phyloP scores from a whole-genome alignment of 2,113 vertebrate species.

The Oceanites oceanicus region DNA sequence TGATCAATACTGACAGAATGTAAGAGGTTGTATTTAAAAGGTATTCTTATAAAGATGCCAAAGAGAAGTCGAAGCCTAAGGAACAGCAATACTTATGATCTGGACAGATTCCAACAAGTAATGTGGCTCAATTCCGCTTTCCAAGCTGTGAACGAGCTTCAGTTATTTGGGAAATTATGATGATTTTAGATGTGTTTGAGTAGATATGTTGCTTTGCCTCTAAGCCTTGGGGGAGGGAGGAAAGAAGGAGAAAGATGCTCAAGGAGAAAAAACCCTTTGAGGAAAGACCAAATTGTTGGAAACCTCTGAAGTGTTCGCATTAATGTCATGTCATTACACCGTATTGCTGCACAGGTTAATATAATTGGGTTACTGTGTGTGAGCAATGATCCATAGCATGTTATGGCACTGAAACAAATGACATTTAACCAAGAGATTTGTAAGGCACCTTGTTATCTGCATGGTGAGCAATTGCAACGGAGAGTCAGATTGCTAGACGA shows the following conservation, averaged over 20 bases:
- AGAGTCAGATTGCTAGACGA: constrained; percentile 72
- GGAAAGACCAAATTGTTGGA: constrained; percentile 57
- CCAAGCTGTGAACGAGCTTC: not conserved
- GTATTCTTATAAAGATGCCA: not conserved
- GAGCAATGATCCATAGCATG: constrained; percentile 83
- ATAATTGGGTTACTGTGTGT: constrained; percentile 84
- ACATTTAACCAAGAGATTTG: constrained; percentile 85
- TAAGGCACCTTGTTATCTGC: constrained; percentile 84
- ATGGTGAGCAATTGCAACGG: constrained; percentile 77
- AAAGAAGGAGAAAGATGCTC: not conserved
- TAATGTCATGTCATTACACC: constrained; percentile 83
- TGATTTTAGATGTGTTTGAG: not conserved
- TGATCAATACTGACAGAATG: not conserved
- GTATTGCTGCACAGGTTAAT: constrained; percentile 82
- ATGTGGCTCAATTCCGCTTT: not conserved
- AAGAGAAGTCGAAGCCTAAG: not conserved
- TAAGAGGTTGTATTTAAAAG: not conserved
- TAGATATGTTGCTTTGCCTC: constrained; percentile 33
- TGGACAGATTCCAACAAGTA: not conserved
- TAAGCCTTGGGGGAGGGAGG: not conserved
- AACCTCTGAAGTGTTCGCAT: constrained; percentile 69
- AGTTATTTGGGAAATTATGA: not conserved
- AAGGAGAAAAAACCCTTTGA: constrained; percentile 52
- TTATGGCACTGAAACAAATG: constrained; percentile 85
- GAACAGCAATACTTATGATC: not conserved